A percentile compares a stretch with the other conserved stretches of the same genome.
Evolutionary conservation across 2,888 invertebrate species (phyloP).

Genomic region (Odontocolon sp.): DNA sequence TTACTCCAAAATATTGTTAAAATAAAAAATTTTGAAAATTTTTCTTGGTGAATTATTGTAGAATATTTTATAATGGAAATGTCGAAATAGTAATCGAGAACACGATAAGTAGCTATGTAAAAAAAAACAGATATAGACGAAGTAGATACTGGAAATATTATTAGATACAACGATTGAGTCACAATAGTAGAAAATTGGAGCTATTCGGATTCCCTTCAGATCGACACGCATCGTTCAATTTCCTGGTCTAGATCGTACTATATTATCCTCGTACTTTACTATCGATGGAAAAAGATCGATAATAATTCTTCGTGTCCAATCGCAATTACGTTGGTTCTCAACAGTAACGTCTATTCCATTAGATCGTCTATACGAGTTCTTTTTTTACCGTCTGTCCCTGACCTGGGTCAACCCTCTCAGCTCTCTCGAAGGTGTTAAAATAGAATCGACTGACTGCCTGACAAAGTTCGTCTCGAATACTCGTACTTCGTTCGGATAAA

Average conservation of each 20-base stretch:
- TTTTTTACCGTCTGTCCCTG: constrained; percentile 30
- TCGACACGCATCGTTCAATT: constrained; percentile 5
- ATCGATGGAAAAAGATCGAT: neutral
- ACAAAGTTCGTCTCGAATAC: constrained; percentile 8
- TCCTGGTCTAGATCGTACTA: neutral
- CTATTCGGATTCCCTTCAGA: neutral
- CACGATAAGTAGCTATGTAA: too few species aligned
- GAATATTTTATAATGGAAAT: too few species aligned
- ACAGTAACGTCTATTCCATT: neutral
- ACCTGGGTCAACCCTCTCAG: constrained; percentile 39
- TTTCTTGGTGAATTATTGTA: too few species aligned
- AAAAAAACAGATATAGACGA: neutral
- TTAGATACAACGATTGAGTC: neutral
- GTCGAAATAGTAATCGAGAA: constrained; percentile 14
- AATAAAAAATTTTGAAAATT: too few species aligned
- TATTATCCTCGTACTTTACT: neutral
- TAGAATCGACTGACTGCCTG: constrained; percentile 32
- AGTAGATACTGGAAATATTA: neutral
- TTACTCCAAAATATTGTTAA: too few species aligned
- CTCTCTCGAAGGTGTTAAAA: constrained; percentile 29
- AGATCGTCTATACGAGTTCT: neutral
- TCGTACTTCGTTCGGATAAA: constrained; percentile 19
- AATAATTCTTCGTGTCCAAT: constrained; percentile 20
- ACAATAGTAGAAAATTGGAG: constrained; percentile 13
- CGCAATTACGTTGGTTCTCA: neutral